Evolutionary conservation across 2,888 invertebrate species (phyloP).

Genomic region (Pollenia labialis): DNA sequence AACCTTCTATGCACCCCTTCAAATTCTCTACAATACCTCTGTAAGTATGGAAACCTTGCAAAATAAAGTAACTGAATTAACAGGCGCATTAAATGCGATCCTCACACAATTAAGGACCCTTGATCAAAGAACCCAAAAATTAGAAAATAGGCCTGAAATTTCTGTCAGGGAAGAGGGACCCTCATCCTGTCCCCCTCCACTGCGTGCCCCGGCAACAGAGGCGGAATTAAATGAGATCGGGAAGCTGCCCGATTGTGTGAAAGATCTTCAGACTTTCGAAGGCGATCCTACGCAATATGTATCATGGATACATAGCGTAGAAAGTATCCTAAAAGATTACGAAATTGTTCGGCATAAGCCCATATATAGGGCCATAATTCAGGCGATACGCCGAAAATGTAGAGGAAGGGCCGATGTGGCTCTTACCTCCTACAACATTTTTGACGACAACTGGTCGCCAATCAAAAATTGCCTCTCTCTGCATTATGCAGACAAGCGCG

Average conservation of each 20-base stretch:
- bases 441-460: slow-evolving; percentile 65
- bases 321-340: neutral
- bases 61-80: neutral
- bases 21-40: too few species aligned
- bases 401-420: slow-evolving; percentile 60
- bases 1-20: too few species aligned
- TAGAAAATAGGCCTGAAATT: neutral
- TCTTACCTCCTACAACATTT: slow-evolving; percentile 65
- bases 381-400: slow-evolving; percentile 4
- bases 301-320: slow-evolving; percentile 2
- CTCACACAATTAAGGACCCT: neutral
- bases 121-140: neutral
- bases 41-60: too few species aligned
- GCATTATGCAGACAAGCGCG: slow-evolving; percentile 74
- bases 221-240: slow-evolving; percentile 3
- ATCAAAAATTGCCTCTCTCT: slow-evolving; percentile 73
- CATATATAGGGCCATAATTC: neutral
- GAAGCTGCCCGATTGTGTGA: slow-evolving; percentile 1
- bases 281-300: neutral
- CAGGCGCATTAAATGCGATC: neutral
- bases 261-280: neutral
- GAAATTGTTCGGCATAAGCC: neutral
- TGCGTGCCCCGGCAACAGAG: slow-evolving; percentile 1
- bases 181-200: neutral
- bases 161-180: neutral